phyloP scores from a whole-genome alignment of 2,113 vertebrate genomes.

The Centropus bengalensis region DNA sequence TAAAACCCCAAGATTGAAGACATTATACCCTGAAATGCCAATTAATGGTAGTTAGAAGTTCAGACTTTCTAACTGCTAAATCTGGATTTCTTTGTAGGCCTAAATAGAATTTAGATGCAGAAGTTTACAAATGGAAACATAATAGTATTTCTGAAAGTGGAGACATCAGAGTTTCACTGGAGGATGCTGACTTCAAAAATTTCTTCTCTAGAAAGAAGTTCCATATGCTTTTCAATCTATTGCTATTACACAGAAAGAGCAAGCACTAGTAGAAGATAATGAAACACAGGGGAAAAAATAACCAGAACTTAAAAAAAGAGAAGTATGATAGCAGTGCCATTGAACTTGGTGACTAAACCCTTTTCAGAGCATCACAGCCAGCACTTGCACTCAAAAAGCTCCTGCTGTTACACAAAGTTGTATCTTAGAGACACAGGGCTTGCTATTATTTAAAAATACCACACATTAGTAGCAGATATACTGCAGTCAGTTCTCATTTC shows the following conservation, averaged over 20 bases:
- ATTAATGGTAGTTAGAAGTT: background rate
- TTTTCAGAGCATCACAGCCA: background rate
- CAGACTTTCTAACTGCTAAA: background rate
- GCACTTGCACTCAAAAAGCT: background rate
- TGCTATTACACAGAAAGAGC: background rate
- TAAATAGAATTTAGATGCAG: background rate
- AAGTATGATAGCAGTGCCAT: background rate
- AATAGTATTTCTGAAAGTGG: background rate
- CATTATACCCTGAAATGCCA: background rate
- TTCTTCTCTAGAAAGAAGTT: background rate
- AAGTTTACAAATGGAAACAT: background rate
- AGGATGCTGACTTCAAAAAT: background rate
- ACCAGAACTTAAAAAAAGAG: background rate
- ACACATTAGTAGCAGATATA: background rate
- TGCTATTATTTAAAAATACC: background rate
- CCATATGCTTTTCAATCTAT: background rate
- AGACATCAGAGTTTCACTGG: background rate
- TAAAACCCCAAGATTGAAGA: background rate
- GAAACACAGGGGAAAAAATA: background rate
- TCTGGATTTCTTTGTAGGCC: background rate
- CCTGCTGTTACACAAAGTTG: background rate
- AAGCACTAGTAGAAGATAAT: background rate
- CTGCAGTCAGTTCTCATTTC: background rate
- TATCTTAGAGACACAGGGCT: background rate
- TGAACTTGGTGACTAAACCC: background rate